Conservation (phyloP, 1,140 invertebrate genomes). For the Drosophila orena region DNA sequence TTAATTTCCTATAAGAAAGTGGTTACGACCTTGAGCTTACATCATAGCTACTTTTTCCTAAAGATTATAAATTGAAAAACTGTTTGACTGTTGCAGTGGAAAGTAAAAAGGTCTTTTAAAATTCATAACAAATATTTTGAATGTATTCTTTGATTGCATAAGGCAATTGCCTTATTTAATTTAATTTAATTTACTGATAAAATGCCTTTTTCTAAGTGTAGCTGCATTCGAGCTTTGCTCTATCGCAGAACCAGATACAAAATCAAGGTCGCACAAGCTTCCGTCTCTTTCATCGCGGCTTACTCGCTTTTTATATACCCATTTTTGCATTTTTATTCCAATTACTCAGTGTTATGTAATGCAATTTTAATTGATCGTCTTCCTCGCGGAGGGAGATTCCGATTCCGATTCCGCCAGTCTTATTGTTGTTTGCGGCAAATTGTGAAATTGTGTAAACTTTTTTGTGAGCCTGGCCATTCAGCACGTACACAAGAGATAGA, state of each 20-base stretch:
- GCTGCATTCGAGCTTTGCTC: constrained; percentile 19
- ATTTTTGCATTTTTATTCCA: constrained; percentile 15
- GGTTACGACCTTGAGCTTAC: no score
- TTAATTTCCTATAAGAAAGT: no score
- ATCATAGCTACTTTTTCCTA: no score
- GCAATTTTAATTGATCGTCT: constrained; percentile 55
- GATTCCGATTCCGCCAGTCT: constrained; percentile 13
- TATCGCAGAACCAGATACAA: constrained; percentile 25
- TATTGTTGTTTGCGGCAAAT: constrained; percentile 34
- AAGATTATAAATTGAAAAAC: no score
- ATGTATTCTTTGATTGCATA: no score
- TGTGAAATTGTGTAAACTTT: constrained; percentile 50
- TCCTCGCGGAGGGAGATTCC: constrained; percentile 6
- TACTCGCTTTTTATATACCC: background rate
- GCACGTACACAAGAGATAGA: constrained; percentile 57
- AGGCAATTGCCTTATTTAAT: no score
- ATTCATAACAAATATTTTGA: no score
- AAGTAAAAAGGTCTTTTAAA: no score
- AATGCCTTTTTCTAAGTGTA: constrained; percentile 5
- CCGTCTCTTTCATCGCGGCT: constrained; percentile 32
- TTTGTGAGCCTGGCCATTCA: constrained; percentile 20
- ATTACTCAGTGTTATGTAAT: constrained; percentile 45
- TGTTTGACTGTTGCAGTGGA: no score
- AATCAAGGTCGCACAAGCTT: constrained; percentile 34
- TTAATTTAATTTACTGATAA: no score